phyloP scores from a whole-genome alignment of 2,888 invertebrate species.

The Papilio elwesi region DNA sequence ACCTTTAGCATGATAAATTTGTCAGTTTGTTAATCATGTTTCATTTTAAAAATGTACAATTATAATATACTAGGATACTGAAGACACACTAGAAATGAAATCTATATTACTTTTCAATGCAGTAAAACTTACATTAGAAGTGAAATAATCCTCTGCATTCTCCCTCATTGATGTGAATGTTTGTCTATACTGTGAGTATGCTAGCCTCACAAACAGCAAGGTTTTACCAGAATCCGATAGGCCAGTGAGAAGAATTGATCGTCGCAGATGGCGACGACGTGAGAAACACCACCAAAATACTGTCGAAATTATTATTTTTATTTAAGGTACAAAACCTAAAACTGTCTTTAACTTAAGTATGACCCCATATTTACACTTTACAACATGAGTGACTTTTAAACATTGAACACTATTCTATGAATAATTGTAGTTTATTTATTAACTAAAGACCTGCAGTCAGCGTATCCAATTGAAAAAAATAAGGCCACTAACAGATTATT shows the following conservation, averaged over 20 bases:
- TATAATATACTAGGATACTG: too few relatives aligned
- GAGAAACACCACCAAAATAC: conserved; percentile 86
- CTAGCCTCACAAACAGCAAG: conserved; percentile 90
- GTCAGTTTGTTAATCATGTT: too few relatives aligned
- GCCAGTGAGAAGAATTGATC: conserved; percentile 91
- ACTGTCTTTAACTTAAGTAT: too few relatives aligned
- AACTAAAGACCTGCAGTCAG: too few relatives aligned
- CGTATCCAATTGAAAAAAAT: too few relatives aligned
- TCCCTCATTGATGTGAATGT: conserved; percentile 96
- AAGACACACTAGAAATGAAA: too few relatives aligned
- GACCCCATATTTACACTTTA: too few relatives aligned
- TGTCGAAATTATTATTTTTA: conserved; percentile 59
- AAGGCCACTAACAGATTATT: too few relatives aligned
- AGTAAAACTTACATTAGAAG: conserved; percentile 84
- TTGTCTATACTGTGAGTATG: conserved; percentile 87
- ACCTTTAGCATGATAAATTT: too few relatives aligned
- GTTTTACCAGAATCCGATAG: conserved; percentile 96
- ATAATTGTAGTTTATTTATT: background rate
- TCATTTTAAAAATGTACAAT: too few relatives aligned
- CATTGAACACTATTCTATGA: background rate
- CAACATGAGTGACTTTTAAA: too few relatives aligned
- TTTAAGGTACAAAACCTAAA: background rate
- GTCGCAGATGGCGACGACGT: conserved; percentile 83
- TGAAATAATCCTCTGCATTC: conserved; percentile 88
- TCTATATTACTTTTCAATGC: too few relatives aligned